Conservation (phyloP, 2,888 invertebrate species). For the Rosalia funebris region DNA sequence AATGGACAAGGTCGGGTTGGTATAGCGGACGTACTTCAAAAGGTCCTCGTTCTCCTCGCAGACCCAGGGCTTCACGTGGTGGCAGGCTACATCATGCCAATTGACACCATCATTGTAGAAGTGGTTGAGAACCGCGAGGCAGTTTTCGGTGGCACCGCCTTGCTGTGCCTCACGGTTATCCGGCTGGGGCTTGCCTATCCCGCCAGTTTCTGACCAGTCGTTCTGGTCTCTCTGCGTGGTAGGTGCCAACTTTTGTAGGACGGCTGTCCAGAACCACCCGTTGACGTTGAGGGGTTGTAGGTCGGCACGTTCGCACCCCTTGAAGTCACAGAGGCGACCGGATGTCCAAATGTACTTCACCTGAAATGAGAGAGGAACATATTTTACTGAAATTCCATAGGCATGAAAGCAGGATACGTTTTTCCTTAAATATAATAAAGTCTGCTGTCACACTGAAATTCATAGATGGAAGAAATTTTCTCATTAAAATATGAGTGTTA, state of each 20-base stretch:
- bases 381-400: too few relatives aligned
- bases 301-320: constrained; percentile 87
- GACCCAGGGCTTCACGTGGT: constrained; percentile 87
- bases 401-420: too few relatives aligned
- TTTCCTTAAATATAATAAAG: too few relatives aligned
- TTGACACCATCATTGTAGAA: constrained; percentile 92
- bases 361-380: constrained; percentile 63
- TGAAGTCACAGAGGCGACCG: constrained; percentile 89
- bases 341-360: constrained; percentile 93
- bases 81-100: constrained; percentile 93
- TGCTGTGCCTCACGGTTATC: constrained; percentile 87
- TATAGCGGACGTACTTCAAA: constrained; percentile 76
- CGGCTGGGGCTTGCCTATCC: constrained; percentile 86
- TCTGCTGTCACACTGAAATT: too few relatives aligned
- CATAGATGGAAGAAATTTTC: too few relatives aligned
- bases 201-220: constrained; percentile 89
- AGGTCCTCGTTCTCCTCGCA: constrained; percentile 90
- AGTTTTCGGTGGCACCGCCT: constrained; percentile 83
- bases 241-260: constrained; percentile 84
- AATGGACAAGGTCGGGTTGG: constrained; percentile 81
- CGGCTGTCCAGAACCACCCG: constrained; percentile 95
- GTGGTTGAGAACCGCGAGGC: constrained; percentile 85
- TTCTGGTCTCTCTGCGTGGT: constrained; percentile 84
- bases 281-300: constrained; percentile 82
- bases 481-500: too few relatives aligned